phyloP scores from a whole-genome alignment of 1,140 invertebrate species.

The Caerostris extrusa region DNA sequence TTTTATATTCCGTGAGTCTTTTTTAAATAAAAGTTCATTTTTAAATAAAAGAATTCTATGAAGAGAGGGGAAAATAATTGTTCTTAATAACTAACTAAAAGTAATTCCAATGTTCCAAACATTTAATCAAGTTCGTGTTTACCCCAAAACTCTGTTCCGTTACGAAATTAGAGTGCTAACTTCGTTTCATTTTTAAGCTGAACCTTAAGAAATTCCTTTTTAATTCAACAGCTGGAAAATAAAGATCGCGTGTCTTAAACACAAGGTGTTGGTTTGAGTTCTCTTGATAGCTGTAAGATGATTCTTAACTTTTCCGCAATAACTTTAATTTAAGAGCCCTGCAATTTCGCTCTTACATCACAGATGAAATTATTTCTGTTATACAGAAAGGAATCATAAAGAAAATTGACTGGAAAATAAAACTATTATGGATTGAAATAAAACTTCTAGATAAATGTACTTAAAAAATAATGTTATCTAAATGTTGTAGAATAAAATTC shows the following conservation, averaged over 20 bases:
- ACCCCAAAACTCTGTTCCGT: constrained; percentile 12
- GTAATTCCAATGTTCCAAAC: constrained; percentile 33
- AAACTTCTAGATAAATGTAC: too few relatives aligned
- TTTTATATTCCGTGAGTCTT: too few relatives aligned
- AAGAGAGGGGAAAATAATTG: background rate
- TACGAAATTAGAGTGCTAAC: constrained; percentile 18
- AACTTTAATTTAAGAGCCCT: background rate
- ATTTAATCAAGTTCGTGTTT: constrained; percentile 55
- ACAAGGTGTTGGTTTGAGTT: constrained; percentile 26
- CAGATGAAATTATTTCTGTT: background rate
- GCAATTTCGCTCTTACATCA: background rate
- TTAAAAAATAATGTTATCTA: too few relatives aligned
- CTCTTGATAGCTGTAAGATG: background rate
- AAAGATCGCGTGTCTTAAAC: constrained; percentile 12
- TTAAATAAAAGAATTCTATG: too few relatives aligned
- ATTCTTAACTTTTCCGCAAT: constrained; percentile 17
- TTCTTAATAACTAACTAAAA: background rate
- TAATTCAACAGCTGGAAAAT: constrained; percentile 47
- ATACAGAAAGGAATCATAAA: background rate
- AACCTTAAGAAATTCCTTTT: constrained; percentile 6
- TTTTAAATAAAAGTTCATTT: too few relatives aligned
- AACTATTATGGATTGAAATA: too few relatives aligned
- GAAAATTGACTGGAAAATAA: background rate
- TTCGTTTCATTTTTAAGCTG: background rate
- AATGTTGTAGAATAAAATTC: too few relatives aligned